Conservation (phyloP, 2,888 invertebrate species). For the Schizotus pectinicornis region DNA sequence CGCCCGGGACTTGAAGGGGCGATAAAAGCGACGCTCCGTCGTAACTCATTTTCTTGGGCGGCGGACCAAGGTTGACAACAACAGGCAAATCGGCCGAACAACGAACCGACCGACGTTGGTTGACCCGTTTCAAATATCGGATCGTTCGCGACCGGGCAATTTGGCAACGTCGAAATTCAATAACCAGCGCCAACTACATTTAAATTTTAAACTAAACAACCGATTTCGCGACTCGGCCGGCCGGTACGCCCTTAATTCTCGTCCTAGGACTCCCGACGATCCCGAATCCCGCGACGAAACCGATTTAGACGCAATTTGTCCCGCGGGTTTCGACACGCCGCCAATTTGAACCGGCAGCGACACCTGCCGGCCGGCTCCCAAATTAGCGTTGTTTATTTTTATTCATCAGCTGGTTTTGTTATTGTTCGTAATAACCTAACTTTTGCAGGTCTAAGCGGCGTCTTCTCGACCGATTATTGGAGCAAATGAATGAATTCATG, state of each 20-base stretch:
- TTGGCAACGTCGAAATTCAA: conserved; percentile 24
- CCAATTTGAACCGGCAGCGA: not conserved
- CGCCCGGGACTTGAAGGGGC: too few relatives aligned
- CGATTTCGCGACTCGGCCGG: not conserved
- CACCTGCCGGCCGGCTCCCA: not conserved
- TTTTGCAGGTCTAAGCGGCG: not conserved
- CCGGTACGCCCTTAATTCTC: too few relatives aligned
- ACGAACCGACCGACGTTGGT: too few relatives aligned
- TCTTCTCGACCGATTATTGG: too few relatives aligned
- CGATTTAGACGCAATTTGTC: too few relatives aligned
- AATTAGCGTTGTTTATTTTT: not conserved
- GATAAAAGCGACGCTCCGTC: too few relatives aligned
- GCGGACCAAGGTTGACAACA: too few relatives aligned
- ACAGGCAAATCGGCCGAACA: too few relatives aligned
- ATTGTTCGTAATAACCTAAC: not conserved
- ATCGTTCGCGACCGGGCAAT: conserved; percentile 5
- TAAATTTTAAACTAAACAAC: conserved; percentile 15
- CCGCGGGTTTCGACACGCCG: not conserved
- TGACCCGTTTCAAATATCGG: too few relatives aligned
- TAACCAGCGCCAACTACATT: conserved; percentile 28
- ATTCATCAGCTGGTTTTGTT: conserved; percentile 3
- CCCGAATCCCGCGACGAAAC: too few relatives aligned
- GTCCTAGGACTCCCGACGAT: too few relatives aligned
- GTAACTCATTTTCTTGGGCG: too few relatives aligned
- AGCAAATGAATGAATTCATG: not conserved